These are phyloP conservation scores for Gryon sp. DNA, from an alignment of 1,140 invertebrate genomes.

Conservation along the genomic window DNA sequence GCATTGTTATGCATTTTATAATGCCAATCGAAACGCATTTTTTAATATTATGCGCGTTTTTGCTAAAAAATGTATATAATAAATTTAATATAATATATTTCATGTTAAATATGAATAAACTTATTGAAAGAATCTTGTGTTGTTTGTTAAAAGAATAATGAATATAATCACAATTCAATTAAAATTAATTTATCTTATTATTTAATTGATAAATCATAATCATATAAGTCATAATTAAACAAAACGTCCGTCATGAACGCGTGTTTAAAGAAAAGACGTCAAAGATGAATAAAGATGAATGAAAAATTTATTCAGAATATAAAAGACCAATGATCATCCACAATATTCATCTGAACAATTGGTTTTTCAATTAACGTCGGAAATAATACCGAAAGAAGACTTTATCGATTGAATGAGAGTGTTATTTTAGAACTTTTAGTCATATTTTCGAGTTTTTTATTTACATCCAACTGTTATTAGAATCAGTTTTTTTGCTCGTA, in stretches of 20 bases:
- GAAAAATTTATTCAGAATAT: conserved; percentile 43
- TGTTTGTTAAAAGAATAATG: too few species aligned
- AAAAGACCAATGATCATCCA: conserved; percentile 47
- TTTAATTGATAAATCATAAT: too few species aligned
- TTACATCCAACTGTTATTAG: conserved; percentile 46
- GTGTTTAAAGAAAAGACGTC: not conserved
- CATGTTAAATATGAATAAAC: too few species aligned
- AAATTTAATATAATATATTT: too few species aligned
- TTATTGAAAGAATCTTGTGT: too few species aligned
- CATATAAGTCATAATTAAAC: conserved; percentile 27
- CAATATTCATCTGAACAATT: conserved; percentile 47
- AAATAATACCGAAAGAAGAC: conserved; percentile 37
- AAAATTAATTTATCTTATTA: too few species aligned
- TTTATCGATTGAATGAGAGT: conserved; percentile 28
- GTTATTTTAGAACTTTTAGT: conserved; percentile 38
- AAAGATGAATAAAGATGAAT: conserved; percentile 6
- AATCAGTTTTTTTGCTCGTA: conserved; percentile 36
- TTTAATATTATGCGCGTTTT: too few species aligned
- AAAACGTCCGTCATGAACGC: not conserved
- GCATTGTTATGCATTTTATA: too few species aligned
- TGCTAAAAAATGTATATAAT: too few species aligned
- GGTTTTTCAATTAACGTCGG: conserved; percentile 58
- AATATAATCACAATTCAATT: too few species aligned
- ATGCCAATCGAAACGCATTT: too few species aligned
- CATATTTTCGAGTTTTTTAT: conserved; percentile 42